Percentiles rank a stretch among this genome's conserved stretches.
These are phyloP conservation scores for Chirona hameri DNA, from an alignment of 2,888 invertebrate species.

Conservation along the genomic window DNA sequence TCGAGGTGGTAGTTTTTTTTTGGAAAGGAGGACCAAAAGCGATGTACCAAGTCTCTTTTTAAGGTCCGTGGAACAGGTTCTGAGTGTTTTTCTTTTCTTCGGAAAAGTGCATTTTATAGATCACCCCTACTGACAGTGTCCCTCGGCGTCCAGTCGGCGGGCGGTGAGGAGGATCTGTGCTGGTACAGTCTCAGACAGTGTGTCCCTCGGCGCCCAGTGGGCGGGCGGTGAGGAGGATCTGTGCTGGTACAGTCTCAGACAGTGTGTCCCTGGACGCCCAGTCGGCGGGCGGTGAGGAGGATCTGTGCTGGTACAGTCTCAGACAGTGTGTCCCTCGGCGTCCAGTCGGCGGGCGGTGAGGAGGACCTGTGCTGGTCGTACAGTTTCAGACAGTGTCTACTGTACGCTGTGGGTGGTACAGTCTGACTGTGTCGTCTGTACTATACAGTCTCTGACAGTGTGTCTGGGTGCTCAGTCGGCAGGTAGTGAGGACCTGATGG, in stretches of 20 bases:
- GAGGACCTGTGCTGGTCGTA: too few relatives aligned
- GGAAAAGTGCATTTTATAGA: too few relatives aligned
- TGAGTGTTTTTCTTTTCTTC: background rate
- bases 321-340: background rate
- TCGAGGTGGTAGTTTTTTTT: too few relatives aligned
- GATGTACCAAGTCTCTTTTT: too few relatives aligned
- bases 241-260: background rate
- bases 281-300: conserved; percentile 68
- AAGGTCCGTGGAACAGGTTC: too few relatives aligned
- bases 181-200: too few relatives aligned
- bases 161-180: background rate
- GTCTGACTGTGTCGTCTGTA: too few relatives aligned
- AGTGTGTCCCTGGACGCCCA: conserved; percentile 44
- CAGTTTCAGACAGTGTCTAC: background rate
- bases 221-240: background rate
- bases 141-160: conserved; percentile 36
- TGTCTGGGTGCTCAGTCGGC: background rate
- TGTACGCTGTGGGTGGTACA: too few relatives aligned
- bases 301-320: too few relatives aligned
- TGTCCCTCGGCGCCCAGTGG: background rate
- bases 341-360: conserved; percentile 63
- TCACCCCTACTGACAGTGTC: background rate
- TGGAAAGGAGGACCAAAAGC: too few relatives aligned
- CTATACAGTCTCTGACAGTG: background rate
- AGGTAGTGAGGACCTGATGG: background rate